Conservation (phyloP, 2,797 vertebrate species). For the Silurus lanzhouensis region DNA sequence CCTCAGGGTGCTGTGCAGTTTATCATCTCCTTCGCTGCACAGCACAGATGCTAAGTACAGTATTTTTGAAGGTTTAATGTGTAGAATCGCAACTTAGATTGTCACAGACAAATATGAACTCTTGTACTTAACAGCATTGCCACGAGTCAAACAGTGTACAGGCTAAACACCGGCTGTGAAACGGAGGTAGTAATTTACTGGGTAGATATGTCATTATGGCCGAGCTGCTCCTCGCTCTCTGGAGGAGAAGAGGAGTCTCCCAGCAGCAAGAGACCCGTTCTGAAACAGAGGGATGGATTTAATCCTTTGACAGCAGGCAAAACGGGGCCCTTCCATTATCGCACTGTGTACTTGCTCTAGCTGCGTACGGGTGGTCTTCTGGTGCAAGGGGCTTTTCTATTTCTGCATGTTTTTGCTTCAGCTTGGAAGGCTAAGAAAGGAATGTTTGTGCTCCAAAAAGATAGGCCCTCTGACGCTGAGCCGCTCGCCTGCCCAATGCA, state of each 20-base stretch:
- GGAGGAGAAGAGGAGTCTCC: conserved; percentile 42
- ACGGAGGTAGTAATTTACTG: conserved; percentile 73
- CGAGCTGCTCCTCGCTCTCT: conserved; percentile 59
- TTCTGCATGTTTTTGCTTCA: conserved; percentile 36
- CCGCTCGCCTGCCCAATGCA: conserved; percentile 36
- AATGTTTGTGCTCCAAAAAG: conserved; percentile 44
- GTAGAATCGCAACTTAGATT: conserved; percentile 37
- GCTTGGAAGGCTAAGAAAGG: conserved; percentile 38
- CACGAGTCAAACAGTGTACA: conserved; percentile 50
- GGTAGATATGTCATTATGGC: conserved; percentile 76
- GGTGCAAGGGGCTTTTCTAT: conserved; percentile 39
- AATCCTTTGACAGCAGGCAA: conserved; percentile 49
- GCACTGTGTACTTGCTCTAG: conserved; percentile 27
- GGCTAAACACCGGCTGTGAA: conserved; percentile 63
- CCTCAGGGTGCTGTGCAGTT: conserved; percentile 11
- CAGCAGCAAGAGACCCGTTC: conserved; percentile 26
- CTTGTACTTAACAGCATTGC: conserved; percentile 33
- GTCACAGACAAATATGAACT: conserved; percentile 35
- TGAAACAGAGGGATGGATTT: conserved; percentile 38
- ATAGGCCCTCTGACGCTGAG: conserved; percentile 33
- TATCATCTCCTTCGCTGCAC: conserved; percentile 12
- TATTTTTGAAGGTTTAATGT: conserved; percentile 33
- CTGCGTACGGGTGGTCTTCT: conserved; percentile 53
- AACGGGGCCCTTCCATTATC: conserved; percentile 43
- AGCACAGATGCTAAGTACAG: conserved; percentile 6